Evolutionary conservation across 2,888 invertebrate species (phyloP).

Genomic region (Octodonta nipae): DNA sequence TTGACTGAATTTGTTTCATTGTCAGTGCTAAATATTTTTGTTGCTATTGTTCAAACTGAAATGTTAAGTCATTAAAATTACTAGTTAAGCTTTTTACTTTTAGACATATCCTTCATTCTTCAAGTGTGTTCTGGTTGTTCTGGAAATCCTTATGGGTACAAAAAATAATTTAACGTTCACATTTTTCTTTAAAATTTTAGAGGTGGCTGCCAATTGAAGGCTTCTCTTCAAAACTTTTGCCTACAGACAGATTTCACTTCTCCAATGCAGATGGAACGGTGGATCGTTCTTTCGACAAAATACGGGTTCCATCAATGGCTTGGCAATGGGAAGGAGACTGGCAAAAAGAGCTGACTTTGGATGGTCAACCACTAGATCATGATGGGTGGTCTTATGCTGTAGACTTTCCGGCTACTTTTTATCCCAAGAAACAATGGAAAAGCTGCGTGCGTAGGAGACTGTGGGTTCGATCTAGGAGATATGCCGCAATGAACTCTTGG

Average conservation of each 20-base stretch:
- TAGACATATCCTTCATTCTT: too few relatives aligned
- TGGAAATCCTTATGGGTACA: too few relatives aligned
- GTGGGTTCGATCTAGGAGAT: conserved; percentile 78
- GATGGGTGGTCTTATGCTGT: conserved; percentile 91
- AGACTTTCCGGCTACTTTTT: conserved; percentile 77
- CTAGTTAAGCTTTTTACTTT: too few relatives aligned
- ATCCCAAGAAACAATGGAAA: conserved; percentile 72
- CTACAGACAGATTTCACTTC: conserved; percentile 77
- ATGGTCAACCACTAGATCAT: conserved; percentile 76
- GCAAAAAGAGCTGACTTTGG: conserved; percentile 66
- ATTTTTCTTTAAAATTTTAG: too few relatives aligned
- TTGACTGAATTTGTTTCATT: too few relatives aligned
- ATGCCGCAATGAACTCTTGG: conserved; percentile 84
- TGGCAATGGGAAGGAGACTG: conserved; percentile 97
- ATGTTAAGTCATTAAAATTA: too few relatives aligned
- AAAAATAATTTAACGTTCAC: too few relatives aligned
- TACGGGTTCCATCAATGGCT: conserved; percentile 79
- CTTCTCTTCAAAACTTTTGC: conserved; percentile 67
- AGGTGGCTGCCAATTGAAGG: conserved; percentile 85
- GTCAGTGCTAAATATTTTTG: too few relatives aligned
- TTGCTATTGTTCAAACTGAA: too few relatives aligned
- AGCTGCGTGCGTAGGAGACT: conserved; percentile 79
- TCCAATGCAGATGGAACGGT: conserved; percentile 72
- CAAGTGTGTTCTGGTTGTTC: too few relatives aligned
- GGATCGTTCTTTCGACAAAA: conserved; percentile 65